Evolutionary conservation across 2,888 invertebrate genomes (phyloP), one percentile per base, ranked within the genome.

Genomic region (Harpalus rufipes): DNA sequence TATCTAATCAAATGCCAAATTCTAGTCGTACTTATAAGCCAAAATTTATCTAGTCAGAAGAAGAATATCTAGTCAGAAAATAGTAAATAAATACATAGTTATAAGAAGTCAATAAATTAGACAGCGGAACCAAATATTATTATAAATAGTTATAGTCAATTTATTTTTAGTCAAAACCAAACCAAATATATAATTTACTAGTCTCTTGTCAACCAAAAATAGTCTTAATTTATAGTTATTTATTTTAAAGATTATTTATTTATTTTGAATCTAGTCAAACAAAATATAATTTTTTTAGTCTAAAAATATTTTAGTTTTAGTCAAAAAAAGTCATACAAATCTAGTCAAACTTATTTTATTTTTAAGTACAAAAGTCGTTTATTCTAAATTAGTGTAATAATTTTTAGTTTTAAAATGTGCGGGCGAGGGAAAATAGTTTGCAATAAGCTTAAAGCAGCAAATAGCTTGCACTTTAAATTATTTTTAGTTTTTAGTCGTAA

Each of bases 361-460:
- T 32, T 44, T 41, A 39, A 44, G 6, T 41, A 56, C 8, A 79
- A 68, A 12, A 18, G 32, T 78, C 12, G n/a, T 7, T 7, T 39
- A 12, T 16, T 76, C 14, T 78, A 56, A 78, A 56, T 56, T 59
- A 32, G 61, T 16, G 58, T 72, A 32, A 32, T 72, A 32, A 32
- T 32, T 32, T 4, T 84, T 85, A 86, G 76, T 63, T 18, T 32
- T 74, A 44, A 80, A 85, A 80, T 88, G 90, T 90, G 91, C 91
- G 90, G 91, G 91, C 91, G 25, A n/a, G 88, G 90, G 90, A 89
- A 87, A 88, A 10, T 16, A 90, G 90, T 90, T 90, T 90, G 91
- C 91, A 91, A 91, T 91, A 91, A 88, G 91, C 91, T 91, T 88
- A 88, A 90, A 90, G 90, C 90, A 88, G 89, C 90, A 90, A 89